Evolutionary conservation across 1,140 invertebrate genomes (phyloP).

Genomic region (Apolygus lucorum): DNA sequence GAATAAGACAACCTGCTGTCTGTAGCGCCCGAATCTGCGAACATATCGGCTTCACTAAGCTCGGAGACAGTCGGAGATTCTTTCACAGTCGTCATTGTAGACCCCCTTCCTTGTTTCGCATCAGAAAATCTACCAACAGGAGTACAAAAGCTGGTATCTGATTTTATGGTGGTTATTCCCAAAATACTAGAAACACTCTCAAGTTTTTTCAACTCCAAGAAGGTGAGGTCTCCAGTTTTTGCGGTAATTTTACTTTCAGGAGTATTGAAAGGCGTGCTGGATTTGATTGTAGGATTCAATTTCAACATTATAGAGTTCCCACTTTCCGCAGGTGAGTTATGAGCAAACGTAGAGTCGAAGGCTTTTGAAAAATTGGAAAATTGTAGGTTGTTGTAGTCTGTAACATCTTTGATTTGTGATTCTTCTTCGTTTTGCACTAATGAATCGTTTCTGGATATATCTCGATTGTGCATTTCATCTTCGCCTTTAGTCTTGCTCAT

Average conservation of each 20-base stretch:
- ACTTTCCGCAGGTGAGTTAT: neutral
- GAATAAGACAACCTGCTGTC: neutral
- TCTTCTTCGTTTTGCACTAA: neutral
- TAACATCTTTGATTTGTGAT: neutral
- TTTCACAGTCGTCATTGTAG: neutral
- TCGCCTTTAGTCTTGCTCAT: no score
- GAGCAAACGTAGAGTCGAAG: neutral
- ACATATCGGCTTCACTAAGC: slow-evolving; percentile 13
- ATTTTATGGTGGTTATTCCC: neutral
- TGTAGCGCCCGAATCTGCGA: neutral
- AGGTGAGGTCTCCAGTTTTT: no score
- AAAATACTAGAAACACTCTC: neutral
- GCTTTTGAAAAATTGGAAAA: slow-evolving; percentile 5
- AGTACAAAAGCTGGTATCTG: neutral
- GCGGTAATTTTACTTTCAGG: neutral
- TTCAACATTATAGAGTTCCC: neutral
- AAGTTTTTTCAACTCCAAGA: neutral
- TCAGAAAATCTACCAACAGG: no score
- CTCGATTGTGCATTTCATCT: neutral
- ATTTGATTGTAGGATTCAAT: neutral
- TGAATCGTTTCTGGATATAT: neutral
- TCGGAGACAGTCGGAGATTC: neutral
- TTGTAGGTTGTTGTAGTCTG: neutral
- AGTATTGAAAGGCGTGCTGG: neutral
- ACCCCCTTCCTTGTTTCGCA: neutral